Evolutionary conservation across 1,140 invertebrate species (phyloP), one percentile per base, ranked within the genome.

Genomic region (Caerostris darwini): DNA sequence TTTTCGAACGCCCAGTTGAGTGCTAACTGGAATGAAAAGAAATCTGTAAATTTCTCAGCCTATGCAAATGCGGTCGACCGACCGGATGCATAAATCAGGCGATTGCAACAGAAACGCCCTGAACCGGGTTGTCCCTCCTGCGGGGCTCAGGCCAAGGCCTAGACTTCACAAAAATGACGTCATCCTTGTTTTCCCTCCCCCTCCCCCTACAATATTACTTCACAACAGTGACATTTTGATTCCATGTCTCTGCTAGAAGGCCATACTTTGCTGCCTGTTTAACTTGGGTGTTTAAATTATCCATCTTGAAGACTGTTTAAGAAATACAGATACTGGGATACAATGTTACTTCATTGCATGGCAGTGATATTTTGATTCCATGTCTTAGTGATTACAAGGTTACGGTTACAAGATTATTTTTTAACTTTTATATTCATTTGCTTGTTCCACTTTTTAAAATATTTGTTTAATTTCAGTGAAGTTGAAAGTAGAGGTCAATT

Each of bases 81-180:
- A 77, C 71, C 71, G 71, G 71, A 77, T 77, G 71, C 71, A 77
- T 77, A 77, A 77, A 53, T 77, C 71, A 77, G 71, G 5, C 34
- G 71, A 77, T 77, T 77, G 71, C 12, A 77, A 77, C 34, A 77
- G 71, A 10, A 77, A 77, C 71, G 71, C 71, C 71, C 71, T 77
- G 50, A 34, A 77, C 71, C 34, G 71, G 2, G 34, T 34, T 77
- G 71, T 77, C 71, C 71, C 19, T 77, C 71, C 71, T 50, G 34
- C 10, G 14, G 71, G 34, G 71, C 34, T 77, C 71, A 34, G 71
- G 71, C 71, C 71, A 77, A 77, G 71, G 71, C 71, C 71, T 77
- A 12, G 19, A 50, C 71, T 77, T 77, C 34, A 53, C 19, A 14
- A 77, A 53, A 34, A 77, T 77, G 50, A 77, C 71, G 50, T 77